A percentile compares a stretch with the other conserved stretches of the same genome.
Conservation (phyloP, 2,888 invertebrate species). For the Oscheius sp. region DNA sequence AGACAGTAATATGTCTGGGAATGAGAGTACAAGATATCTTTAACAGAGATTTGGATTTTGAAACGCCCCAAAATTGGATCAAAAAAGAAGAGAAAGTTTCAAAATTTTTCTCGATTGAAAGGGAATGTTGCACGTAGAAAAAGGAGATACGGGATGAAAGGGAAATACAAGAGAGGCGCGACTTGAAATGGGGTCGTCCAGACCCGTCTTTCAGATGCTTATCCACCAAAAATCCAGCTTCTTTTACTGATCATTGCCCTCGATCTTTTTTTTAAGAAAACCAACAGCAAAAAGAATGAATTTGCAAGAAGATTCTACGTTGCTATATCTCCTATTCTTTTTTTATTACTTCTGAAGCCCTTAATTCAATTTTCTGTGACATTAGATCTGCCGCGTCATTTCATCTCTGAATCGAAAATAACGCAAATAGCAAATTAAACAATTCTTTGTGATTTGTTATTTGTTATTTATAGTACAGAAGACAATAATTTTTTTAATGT, state of each 20-base stretch:
- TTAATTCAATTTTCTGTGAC: too few relatives aligned
- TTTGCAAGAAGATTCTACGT: background rate
- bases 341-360: too few relatives aligned
- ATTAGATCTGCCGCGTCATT: too few relatives aligned
- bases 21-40: background rate
- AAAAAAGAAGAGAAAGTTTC: slow-evolving; percentile 19
- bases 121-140: slow-evolving; percentile 23
- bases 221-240: slow-evolving; percentile 27
- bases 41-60: background rate
- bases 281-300: background rate
- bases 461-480: too few relatives aligned
- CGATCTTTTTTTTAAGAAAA: slow-evolving; percentile 22
- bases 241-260: slow-evolving; percentile 17
- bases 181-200: slow-evolving; percentile 33
- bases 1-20: too few relatives aligned
- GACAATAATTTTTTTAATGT: slow-evolving; percentile 61
- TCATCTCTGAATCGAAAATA: too few relatives aligned
- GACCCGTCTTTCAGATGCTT: slow-evolving; percentile 27
- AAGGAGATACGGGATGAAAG: slow-evolving; percentile 29
- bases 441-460: too few relatives aligned
- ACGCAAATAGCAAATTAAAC: too few relatives aligned
- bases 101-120: slow-evolving; percentile 22
- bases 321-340: too few relatives aligned
- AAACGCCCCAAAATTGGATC: background rate
- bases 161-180: slow-evolving; percentile 29